A percentile compares a stretch with the other conserved stretches of the same genome.
These are phyloP conservation scores for Notiomystis cincta DNA, from an alignment of 2,113 vertebrate genomes.

Conservation along the genomic window DNA sequence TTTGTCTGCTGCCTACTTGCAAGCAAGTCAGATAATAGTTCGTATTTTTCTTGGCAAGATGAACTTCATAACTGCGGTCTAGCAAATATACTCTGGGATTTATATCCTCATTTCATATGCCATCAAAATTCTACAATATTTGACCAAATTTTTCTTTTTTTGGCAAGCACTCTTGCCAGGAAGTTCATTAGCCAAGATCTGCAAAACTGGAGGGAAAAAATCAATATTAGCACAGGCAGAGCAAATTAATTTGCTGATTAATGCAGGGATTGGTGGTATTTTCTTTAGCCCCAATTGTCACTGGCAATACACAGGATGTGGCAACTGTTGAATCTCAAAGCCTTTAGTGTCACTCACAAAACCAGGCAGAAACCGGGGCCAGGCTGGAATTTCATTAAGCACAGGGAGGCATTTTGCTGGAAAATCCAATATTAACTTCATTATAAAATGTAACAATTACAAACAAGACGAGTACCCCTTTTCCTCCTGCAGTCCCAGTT, in stretches of 20 bases:
- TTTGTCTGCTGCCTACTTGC: not conserved
- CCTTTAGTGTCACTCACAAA: not conserved
- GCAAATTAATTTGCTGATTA: not conserved
- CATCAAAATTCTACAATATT: not conserved
- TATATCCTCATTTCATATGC: not conserved
- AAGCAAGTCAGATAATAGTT: not conserved
- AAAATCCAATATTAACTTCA: not conserved
- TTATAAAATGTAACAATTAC: not conserved
- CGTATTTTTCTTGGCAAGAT: constrained; percentile 9
- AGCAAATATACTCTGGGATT: not conserved
- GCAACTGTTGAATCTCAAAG: not conserved
- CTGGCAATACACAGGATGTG: not conserved
- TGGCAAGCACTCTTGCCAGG: not conserved
- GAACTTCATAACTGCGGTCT: not conserved
- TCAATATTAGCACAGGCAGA: constrained; percentile 16
- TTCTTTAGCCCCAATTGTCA: not conserved
- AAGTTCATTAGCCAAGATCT: constrained; percentile 1
- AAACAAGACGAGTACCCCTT: not conserved
- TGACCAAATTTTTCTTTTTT: not conserved
- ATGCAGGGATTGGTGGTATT: not conserved
- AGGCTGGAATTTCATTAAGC: not conserved
- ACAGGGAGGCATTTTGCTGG: not conserved
- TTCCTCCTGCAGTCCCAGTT: not conserved
- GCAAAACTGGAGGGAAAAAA: not conserved
- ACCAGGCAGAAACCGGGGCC: not conserved